Percentiles rank a stretch among this genome's conserved stretches.
Conservation (phyloP, 2,113 vertebrate species). For the Psephotus haematonotus region DNA sequence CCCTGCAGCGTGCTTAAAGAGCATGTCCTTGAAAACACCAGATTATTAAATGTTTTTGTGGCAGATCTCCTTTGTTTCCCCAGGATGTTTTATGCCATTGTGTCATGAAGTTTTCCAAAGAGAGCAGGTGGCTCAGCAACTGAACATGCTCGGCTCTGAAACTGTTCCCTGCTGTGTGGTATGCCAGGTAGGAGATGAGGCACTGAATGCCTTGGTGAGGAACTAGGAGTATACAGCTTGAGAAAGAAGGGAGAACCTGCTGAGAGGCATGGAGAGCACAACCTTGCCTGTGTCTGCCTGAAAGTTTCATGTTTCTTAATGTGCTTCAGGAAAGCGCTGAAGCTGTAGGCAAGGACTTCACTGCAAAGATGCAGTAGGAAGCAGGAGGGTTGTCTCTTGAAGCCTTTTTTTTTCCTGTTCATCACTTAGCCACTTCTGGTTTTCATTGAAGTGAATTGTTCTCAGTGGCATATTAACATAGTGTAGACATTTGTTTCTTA, state of each 20-base stretch:
- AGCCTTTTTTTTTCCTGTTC: not conserved
- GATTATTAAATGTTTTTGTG: not conserved
- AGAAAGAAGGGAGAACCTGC: not conserved
- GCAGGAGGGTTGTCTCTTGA: not conserved
- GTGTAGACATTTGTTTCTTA: not conserved
- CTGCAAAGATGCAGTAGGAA: not conserved
- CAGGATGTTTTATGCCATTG: not conserved
- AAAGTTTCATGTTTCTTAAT: too few relatives aligned
- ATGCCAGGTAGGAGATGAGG: not conserved
- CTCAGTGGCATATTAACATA: not conserved
- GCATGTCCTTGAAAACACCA: not conserved
- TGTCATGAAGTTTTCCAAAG: not conserved
- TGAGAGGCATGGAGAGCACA: fast-evolving
- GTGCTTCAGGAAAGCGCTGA: not conserved
- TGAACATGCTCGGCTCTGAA: not conserved
- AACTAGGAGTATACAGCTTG: fast-evolving
- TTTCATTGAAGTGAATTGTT: not conserved
- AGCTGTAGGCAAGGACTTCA: not conserved
- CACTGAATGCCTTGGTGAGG: not conserved
- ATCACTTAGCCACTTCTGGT: not conserved
- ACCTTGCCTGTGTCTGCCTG: not conserved
- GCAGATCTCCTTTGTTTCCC: not conserved
- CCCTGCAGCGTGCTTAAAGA: not conserved
- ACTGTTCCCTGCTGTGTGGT: fast-evolving
- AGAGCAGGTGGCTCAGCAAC: not conserved